Evolutionary conservation across 2,113 vertebrate genomes (phyloP).

Genomic region (Alligator mississippiensis): DNA sequence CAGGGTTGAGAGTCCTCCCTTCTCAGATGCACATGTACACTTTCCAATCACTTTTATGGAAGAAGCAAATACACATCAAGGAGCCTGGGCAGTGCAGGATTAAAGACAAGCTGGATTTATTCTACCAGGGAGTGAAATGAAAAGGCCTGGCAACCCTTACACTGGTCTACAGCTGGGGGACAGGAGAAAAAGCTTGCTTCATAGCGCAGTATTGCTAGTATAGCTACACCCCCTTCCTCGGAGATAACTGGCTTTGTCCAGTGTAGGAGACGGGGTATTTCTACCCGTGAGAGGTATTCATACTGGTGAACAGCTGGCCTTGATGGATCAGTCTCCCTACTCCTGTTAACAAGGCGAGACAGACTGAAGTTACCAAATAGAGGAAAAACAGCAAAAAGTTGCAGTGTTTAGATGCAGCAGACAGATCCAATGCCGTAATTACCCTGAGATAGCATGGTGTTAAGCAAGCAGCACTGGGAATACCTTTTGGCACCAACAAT

Average conservation of each 20-base stretch:
- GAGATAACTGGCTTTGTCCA: neutral
- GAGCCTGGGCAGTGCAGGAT: neutral
- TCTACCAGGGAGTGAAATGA: neutral
- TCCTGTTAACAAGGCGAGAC: accelerated
- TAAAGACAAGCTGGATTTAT: neutral
- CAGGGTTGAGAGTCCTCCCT: accelerated
- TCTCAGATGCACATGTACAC: accelerated
- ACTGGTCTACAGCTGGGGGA: neutral
- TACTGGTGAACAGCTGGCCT: too few relatives aligned
- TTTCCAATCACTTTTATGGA: neutral
- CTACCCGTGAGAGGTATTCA: too few relatives aligned
- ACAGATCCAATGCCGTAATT: neutral
- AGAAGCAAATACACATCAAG: neutral
- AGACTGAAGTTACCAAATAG: neutral
- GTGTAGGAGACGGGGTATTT: too few relatives aligned
- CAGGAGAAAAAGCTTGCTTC: neutral
- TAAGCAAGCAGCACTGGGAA: neutral
- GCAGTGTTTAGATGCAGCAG: neutral
- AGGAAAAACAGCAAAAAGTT: neutral
- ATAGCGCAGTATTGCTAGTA: neutral
- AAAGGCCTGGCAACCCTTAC: neutral
- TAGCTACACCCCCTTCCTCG: neutral
- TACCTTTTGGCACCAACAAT: neutral
- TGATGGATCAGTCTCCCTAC: neutral
- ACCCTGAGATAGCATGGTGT: neutral